Conservation (phyloP, 2,797 vertebrate species). For the Neomorphus geoffroyi region DNA sequence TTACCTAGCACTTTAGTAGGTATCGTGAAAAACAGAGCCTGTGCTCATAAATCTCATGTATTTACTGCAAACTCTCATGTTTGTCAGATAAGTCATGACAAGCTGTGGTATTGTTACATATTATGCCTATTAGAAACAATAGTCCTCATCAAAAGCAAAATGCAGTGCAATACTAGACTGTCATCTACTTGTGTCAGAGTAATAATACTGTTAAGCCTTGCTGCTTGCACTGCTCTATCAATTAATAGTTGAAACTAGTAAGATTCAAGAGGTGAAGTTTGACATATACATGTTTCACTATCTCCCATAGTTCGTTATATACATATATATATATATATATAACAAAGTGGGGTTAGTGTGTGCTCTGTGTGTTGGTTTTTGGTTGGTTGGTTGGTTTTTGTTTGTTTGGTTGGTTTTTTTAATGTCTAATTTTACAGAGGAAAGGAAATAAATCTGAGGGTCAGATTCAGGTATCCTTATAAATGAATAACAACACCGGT, state of each 20-base stretch:
- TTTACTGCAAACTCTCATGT: slow-evolving; percentile 1
- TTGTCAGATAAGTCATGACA: slow-evolving; percentile 5
- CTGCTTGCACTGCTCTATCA: not conserved
- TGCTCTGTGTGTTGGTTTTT: not conserved
- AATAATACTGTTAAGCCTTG: not conserved
- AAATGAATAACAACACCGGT: not conserved
- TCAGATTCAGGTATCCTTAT: not conserved
- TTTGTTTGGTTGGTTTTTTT: not conserved
- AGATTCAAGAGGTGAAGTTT: not conserved
- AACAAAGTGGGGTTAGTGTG: too few species aligned
- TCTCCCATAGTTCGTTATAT: too few species aligned
- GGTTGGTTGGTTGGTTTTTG: too few species aligned
- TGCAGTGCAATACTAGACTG: not conserved
- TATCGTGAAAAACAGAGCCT: not conserved
- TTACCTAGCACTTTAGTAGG: not conserved
- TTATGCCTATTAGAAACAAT: not conserved
- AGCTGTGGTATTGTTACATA: not conserved
- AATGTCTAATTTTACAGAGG: not conserved
- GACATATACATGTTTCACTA: not conserved
- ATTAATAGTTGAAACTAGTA: not conserved
- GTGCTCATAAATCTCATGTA: not conserved
- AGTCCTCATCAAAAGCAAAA: slow-evolving; percentile 18
- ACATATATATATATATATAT: too few species aligned
- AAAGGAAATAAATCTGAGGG: not conserved
- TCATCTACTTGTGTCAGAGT: not conserved